These are phyloP conservation scores for Brachionus rotundiformis DNA, from an alignment of 1,140 invertebrate species.

Conservation along the genomic window DNA sequence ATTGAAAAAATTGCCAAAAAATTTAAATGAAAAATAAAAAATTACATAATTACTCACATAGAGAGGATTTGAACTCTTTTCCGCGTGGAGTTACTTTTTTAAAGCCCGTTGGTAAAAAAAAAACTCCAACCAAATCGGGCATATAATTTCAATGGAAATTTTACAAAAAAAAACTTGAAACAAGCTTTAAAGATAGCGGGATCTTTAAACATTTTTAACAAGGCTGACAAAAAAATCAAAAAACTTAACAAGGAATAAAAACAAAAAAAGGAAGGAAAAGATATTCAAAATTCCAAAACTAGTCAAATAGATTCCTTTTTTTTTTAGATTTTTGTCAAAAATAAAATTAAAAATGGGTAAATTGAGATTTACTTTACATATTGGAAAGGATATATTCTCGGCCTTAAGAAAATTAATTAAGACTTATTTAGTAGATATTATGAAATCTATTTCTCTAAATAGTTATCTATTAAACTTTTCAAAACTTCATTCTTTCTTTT, in stretches of 20 bases:
- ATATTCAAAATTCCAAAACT: conserved; percentile 12
- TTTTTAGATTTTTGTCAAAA: conserved; percentile 10
- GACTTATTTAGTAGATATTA: not conserved
- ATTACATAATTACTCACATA: not conserved
- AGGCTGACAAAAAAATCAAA: conserved; percentile 18
- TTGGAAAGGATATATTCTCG: not conserved
- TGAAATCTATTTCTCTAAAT: conserved; percentile 39
- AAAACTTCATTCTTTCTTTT: conserved; percentile 49
- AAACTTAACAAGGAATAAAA: conserved; percentile 22
- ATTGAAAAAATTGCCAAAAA: conserved; percentile 42
- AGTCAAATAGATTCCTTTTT: conserved; percentile 24
- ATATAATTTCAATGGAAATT: conserved; percentile 20
- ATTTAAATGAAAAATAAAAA: conserved; percentile 9
- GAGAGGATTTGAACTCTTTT: not conserved
- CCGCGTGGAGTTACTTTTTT: not conserved
- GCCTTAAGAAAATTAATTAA: not conserved
- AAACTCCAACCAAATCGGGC: not conserved
- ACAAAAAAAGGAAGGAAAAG: not conserved
- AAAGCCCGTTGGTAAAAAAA: not conserved
- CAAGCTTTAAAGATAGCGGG: conserved; percentile 20
- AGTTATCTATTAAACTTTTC: conserved; percentile 46
- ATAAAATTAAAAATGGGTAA: not conserved
- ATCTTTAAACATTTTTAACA: conserved; percentile 11
- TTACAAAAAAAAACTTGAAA: conserved; percentile 1
- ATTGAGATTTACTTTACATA: conserved; percentile 8